phyloP scores from a whole-genome alignment of 2,797 vertebrate genomes.

The Helicolenus hilgendorfi region DNA sequence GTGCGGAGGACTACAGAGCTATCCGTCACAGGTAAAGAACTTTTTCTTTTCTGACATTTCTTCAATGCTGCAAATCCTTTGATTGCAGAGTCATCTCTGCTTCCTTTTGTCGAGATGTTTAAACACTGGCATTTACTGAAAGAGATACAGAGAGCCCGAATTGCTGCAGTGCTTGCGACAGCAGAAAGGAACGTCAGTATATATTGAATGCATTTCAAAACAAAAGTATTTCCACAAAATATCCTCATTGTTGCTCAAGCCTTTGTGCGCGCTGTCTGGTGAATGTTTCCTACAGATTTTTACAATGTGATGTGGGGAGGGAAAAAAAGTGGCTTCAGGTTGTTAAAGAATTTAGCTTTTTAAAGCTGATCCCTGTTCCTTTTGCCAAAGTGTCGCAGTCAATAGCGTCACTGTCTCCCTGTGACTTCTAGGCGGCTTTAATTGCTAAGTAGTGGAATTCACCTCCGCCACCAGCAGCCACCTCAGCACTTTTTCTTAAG shows the following conservation, averaged over 20 bases:
- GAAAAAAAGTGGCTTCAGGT: conserved; percentile 10
- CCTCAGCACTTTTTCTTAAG: conserved; percentile 84
- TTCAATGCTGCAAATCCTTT: background rate
- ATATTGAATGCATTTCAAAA: background rate
- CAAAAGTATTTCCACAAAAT: background rate
- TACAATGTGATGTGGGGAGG: background rate
- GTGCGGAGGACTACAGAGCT: conserved; percentile 98
- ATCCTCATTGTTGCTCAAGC: background rate
- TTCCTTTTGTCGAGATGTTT: background rate
- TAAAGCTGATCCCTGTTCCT: conserved; percentile 57
- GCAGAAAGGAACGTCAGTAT: background rate
- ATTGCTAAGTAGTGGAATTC: conserved; percentile 84
- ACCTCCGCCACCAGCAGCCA: conserved; percentile 54
- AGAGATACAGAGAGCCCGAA: background rate
- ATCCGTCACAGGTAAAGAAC: conserved; percentile 96
- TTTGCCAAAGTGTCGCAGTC: conserved; percentile 47
- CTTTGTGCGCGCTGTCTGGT: background rate
- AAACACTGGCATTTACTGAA: background rate
- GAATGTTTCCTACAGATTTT: conserved; percentile 20
- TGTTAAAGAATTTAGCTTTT: conserved; percentile 19
- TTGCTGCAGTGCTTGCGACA: background rate
- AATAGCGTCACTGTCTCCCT: conserved; percentile 36
- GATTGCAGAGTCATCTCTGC: background rate
- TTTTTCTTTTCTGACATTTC: background rate
- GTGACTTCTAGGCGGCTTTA: conserved; percentile 69